Evolutionary conservation across 2,888 invertebrate species (phyloP).

Genomic region (Scrobipalpa costella): DNA sequence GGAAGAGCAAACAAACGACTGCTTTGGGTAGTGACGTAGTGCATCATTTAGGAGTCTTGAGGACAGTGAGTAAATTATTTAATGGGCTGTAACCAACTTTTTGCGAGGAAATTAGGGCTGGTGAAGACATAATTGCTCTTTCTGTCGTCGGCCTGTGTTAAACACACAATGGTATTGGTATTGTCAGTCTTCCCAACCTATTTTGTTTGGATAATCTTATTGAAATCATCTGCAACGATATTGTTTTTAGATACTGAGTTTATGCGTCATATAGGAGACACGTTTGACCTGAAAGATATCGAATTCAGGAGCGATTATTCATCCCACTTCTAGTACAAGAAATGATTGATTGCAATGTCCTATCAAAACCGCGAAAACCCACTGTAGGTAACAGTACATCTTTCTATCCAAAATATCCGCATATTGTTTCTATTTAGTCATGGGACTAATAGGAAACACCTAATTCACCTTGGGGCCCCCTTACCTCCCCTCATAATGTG

Average conservation of each 20-base stretch:
- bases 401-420: not conserved
- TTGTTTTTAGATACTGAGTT: too few relatives aligned
- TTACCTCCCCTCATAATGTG: conserved; percentile 40
- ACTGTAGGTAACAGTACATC: too few relatives aligned
- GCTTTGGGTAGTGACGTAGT: conserved; percentile 1
- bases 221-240: too few relatives aligned
- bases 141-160: not conserved
- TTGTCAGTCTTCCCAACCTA: not conserved
- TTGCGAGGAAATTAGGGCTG: conserved; percentile 10
- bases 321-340: too few relatives aligned
- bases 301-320: too few relatives aligned
- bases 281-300: too few relatives aligned
- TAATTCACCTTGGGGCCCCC: conserved; percentile 23
- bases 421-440: conserved; percentile 17
- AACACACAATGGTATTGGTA: not conserved
- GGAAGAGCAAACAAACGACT: not conserved
- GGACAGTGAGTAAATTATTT: conserved; percentile 23
- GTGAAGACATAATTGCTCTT: conserved; percentile 5
- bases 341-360: too few relatives aligned
- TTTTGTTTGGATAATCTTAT: not conserved
- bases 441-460: conserved; percentile 17
- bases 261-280: too few relatives aligned
- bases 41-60: conserved; percentile 20
- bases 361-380: too few relatives aligned
- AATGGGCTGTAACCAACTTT: conserved; percentile 22